Percentiles rank a stretch among this genome's conserved stretches.
Conservation (phyloP, 2,797 vertebrate genomes). For the Diplodus puntazzo region DNA sequence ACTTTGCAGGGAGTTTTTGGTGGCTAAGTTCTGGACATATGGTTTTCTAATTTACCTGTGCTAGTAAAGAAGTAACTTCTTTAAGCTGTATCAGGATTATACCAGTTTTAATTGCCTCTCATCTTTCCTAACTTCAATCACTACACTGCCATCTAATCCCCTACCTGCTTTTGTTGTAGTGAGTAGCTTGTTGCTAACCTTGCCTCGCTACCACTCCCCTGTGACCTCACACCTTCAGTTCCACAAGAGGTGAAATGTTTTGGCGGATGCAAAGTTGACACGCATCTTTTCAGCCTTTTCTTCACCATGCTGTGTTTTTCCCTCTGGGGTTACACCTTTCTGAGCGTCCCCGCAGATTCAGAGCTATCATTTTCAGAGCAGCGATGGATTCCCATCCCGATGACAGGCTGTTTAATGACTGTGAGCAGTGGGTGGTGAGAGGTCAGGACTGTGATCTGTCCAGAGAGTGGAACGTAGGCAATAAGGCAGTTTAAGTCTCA, state of each 20-base stretch:
- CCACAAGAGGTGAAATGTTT: constrained; percentile 29
- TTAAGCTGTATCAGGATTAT: background rate
- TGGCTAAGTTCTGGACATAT: background rate
- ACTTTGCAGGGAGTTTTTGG: background rate
- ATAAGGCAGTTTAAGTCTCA: constrained; percentile 34
- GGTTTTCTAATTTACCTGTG: background rate
- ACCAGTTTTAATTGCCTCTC: constrained; percentile 6
- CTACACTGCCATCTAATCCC: constrained; percentile 4
- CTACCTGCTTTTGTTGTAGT: background rate
- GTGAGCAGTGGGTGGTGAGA: constrained; percentile 58
- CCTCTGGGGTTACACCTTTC: constrained; percentile 12
- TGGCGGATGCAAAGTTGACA: constrained; percentile 26
- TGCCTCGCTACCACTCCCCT: constrained; percentile 9
- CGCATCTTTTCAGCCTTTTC: constrained; percentile 5
- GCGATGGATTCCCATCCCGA: constrained; percentile 38
- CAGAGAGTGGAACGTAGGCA: constrained; percentile 37
- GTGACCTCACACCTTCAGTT: constrained; percentile 32
- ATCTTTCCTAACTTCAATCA: background rate
- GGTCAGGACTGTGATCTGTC: constrained; percentile 68
- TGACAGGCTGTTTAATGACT: constrained; percentile 71
- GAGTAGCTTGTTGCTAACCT: constrained; percentile 10
- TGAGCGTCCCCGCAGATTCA: constrained; percentile 12
- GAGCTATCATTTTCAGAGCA: constrained; percentile 30
- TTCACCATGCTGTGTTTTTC: background rate
- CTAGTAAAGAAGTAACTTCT: background rate